Evolutionary conservation across 2,888 invertebrate species (phyloP).

Genomic region (Tortrix viridana): DNA sequence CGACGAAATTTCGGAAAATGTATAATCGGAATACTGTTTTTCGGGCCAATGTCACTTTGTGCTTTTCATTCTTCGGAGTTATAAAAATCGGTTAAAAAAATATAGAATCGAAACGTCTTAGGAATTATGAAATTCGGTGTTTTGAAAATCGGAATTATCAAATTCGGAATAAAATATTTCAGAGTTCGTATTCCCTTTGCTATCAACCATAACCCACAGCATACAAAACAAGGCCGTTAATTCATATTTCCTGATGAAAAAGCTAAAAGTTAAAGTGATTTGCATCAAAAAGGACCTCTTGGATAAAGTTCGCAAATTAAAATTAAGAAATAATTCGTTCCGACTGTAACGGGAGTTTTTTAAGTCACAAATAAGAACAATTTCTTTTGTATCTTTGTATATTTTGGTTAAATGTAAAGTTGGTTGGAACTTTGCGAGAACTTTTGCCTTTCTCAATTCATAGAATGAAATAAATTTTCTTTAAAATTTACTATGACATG

Average conservation of each 20-base stretch:
- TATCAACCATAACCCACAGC: slow-evolving; percentile 53
- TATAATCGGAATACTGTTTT: too few species aligned
- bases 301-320: slow-evolving; percentile 65
- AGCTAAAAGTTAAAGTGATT: slow-evolving; percentile 65
- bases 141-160: too few species aligned
- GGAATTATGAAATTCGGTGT: too few species aligned
- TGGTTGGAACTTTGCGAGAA: neutral
- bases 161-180: too few species aligned
- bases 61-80: too few species aligned
- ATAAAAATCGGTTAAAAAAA: too few species aligned
- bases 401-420: slow-evolving; percentile 1
- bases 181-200: slow-evolving; percentile 44
- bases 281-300: slow-evolving; percentile 65
- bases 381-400: slow-evolving; percentile 9
- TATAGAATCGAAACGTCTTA: too few species aligned
- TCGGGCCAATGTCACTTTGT: too few species aligned
- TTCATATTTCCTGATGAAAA: slow-evolving; percentile 66
- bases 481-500: too few species aligned
- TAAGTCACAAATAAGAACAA: slow-evolving; percentile 7
- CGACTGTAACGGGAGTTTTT: slow-evolving; percentile 50
- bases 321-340: slow-evolving; percentile 71
- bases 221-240: slow-evolving; percentile 53
- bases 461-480: too few species aligned
- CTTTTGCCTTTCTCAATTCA: neutral
- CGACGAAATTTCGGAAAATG: too few species aligned